phyloP scores from a whole-genome alignment of 2,888 invertebrate species.

The Eurois occulta region DNA sequence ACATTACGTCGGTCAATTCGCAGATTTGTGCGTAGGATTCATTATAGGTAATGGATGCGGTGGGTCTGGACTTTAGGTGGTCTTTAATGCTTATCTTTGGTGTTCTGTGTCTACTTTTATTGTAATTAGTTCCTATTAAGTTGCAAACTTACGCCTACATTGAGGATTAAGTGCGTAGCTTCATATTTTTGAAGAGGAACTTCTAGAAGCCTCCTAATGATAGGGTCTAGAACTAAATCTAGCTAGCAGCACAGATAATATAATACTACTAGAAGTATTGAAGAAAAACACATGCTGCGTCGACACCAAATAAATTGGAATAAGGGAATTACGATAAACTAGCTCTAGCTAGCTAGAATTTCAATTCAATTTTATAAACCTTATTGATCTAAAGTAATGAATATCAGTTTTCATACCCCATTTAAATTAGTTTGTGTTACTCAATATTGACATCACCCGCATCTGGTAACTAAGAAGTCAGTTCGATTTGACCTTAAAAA shows the following conservation, averaged over 20 bases:
- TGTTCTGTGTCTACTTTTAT: constrained; percentile 51
- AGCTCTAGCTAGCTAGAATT: not conserved
- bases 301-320: not conserved
- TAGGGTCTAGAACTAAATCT: not conserved
- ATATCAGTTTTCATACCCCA: not conserved
- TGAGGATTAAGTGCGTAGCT: not conserved
- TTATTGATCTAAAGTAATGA: not conserved
- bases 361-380: not conserved
- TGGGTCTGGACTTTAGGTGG: constrained; percentile 74
- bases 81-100: constrained; percentile 65
- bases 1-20: constrained; percentile 82
- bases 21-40: constrained; percentile 86
- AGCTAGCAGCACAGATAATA: no score
- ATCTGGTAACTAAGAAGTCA: constrained; percentile 15
- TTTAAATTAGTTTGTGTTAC: not conserved
- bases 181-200: not conserved
- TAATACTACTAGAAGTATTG: not conserved
- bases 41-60: constrained; percentile 73
- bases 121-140: constrained; percentile 10
- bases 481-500: constrained; percentile 13
- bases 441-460: constrained; percentile 19
- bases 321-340: not conserved
- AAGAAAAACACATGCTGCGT: not conserved
- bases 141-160: not conserved
- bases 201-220: not conserved